Evolutionary conservation across 1,140 invertebrate species (phyloP).

Genomic region (Vanessa tameamea): DNA sequence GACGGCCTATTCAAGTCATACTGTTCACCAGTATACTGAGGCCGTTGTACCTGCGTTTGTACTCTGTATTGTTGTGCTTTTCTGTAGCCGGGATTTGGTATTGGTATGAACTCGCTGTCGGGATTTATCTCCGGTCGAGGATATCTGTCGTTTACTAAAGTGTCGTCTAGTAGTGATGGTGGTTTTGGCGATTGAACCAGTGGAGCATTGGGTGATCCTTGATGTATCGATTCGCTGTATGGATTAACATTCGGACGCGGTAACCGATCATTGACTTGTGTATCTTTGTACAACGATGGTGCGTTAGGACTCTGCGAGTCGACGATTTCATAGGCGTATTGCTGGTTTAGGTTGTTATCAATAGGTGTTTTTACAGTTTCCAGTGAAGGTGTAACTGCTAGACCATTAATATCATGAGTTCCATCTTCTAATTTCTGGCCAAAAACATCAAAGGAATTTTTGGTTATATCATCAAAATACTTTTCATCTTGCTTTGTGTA

Average conservation of each 20-base stretch:
- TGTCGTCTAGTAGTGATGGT: slow-evolving; percentile 82
- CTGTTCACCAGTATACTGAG: slow-evolving; percentile 66
- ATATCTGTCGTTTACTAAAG: slow-evolving; percentile 83
- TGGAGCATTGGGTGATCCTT: slow-evolving; percentile 47
- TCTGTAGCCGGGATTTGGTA: slow-evolving; percentile 75
- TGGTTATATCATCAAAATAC: slow-evolving; percentile 87
- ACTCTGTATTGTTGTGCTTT: slow-evolving; percentile 66
- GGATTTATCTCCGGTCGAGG: slow-evolving; percentile 84
- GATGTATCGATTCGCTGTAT: slow-evolving; percentile 77
- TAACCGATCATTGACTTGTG: slow-evolving; percentile 83
- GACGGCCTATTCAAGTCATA: slow-evolving; percentile 72
- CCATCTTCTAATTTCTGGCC: slow-evolving; percentile 85
- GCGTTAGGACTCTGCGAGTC: slow-evolving; percentile 63
- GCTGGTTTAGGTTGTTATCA: slow-evolving; percentile 70
- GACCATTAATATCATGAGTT: slow-evolving; percentile 79
- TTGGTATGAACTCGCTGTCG: slow-evolving; percentile 83
- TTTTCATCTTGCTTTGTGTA: slow-evolving; percentile 87
- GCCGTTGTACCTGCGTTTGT: slow-evolving; percentile 49
- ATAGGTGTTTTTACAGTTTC: slow-evolving; percentile 69
- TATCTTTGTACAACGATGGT: slow-evolving; percentile 82
- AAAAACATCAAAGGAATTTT: slow-evolving; percentile 88
- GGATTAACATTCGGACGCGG: slow-evolving; percentile 84
- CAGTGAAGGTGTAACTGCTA: slow-evolving; percentile 75
- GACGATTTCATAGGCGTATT: slow-evolving; percentile 72
- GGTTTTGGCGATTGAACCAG: slow-evolving; percentile 60